phyloP scores from a whole-genome alignment of 2,113 vertebrate species.

The Gambusia affinis region DNA sequence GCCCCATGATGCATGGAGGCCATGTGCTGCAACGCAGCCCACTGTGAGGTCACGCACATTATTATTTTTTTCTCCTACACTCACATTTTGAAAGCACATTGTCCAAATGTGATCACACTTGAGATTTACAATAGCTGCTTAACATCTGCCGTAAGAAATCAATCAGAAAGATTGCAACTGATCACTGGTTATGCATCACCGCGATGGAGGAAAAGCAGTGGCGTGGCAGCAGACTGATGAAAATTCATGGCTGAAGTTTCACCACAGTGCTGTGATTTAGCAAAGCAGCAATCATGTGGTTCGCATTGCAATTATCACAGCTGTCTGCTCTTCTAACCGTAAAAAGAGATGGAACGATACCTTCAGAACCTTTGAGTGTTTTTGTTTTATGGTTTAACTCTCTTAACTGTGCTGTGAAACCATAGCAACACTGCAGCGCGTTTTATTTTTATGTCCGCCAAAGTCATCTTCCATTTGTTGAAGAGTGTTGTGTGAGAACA shows the following conservation, averaged over 20 bases:
- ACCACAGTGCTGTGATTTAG: constrained; percentile 27
- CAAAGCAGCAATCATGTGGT: constrained; percentile 34
- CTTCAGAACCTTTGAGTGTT: constrained; percentile 1
- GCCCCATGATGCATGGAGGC: constrained; percentile 31
- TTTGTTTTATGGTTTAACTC: background rate
- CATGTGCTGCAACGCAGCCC: constrained; percentile 29
- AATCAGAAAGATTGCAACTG: constrained; percentile 1
- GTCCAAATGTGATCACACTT: constrained; percentile 26
- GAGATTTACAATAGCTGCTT: constrained; percentile 25
- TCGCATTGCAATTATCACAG: constrained; percentile 38
- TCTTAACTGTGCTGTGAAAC: background rate
- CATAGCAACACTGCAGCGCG: background rate
- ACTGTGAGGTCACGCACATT: constrained; percentile 46
- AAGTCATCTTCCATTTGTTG: background rate
- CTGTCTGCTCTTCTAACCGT: constrained; percentile 7
- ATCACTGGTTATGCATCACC: background rate
- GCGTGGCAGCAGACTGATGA: constrained; percentile 30
- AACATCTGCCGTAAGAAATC: constrained; percentile 42
- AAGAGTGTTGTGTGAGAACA: background rate
- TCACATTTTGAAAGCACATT: constrained; percentile 14
- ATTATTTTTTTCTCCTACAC: constrained; percentile 7
- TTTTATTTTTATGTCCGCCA: background rate
- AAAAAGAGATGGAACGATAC: constrained; percentile 7
- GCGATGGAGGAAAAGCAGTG: constrained; percentile 24
- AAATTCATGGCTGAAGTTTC: constrained; percentile 43